Conservation (phyloP, 2,888 invertebrate genomes). For the Pyrrhosoma nymphula region DNA sequence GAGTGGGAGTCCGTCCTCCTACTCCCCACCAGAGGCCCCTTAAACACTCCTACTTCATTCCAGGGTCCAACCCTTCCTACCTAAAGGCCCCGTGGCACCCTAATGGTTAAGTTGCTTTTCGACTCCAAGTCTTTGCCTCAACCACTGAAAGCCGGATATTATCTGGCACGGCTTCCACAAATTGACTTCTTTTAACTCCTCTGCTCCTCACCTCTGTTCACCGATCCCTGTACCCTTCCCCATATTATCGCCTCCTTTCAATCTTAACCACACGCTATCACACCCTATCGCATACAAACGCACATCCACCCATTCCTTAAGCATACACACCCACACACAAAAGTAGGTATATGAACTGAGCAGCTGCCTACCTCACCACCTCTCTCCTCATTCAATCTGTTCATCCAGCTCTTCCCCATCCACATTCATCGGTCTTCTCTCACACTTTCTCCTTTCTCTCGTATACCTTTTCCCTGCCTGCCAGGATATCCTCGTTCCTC, state of each 20-base stretch:
- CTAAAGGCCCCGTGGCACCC: neutral
- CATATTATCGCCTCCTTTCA: neutral
- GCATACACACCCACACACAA: neutral
- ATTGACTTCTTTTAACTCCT: constrained; percentile 25
- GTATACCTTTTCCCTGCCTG: neutral
- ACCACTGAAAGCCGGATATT: constrained; percentile 50
- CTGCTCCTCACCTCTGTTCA: neutral
- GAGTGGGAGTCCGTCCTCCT: neutral
- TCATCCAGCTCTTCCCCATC: neutral
- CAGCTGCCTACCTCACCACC: neutral
- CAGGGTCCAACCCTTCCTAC: neutral
- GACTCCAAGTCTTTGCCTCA: constrained; percentile 17
- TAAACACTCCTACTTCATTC: neutral
- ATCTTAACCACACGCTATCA: neutral
- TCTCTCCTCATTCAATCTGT: neutral
- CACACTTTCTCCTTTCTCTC: neutral
- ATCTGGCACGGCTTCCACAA: constrained; percentile 38
- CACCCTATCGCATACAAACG: neutral
- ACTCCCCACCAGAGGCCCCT: too few species aligned
- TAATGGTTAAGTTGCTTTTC: constrained; percentile 13
- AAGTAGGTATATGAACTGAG: neutral
- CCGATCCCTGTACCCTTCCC: neutral
- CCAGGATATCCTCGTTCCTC: neutral
- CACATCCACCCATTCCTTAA: neutral
- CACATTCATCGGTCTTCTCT: neutral